Conservation (phyloP, 1,140 invertebrate species). For the Eulimnadia texana region DNA sequence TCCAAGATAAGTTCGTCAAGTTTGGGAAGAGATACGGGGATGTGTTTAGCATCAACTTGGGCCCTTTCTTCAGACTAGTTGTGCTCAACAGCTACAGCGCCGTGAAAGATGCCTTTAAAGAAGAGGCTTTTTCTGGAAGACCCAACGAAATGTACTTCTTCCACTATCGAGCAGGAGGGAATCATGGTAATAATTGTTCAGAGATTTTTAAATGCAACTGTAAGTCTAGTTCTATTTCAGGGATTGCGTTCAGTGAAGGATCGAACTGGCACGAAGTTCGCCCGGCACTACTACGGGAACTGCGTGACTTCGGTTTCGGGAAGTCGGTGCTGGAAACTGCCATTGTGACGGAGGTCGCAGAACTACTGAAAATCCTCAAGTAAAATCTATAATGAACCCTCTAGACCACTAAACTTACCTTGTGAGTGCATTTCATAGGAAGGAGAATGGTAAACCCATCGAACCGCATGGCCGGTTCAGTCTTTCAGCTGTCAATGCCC, state of each 20-base stretch:
- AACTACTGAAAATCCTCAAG: not conserved
- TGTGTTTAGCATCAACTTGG: slow-evolving; percentile 5
- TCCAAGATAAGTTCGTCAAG: slow-evolving; percentile 1
- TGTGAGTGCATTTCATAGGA: not conserved
- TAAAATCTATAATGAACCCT: too few relatives aligned
- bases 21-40: slow-evolving; percentile 14
- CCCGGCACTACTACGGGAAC: not conserved
- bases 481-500: not conserved
- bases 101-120: slow-evolving; percentile 14
- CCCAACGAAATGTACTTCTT: not conserved
- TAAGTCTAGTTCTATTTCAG: too few relatives aligned
- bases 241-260: not conserved
- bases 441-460: not conserved
- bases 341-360: not conserved
- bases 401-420: not conserved
- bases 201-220: too few relatives aligned
- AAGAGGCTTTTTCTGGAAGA: slow-evolving; percentile 14
- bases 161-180: not conserved
- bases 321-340: not conserved
- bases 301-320: not conserved
- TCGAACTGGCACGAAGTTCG: not conserved
- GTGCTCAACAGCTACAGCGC: slow-evolving; percentile 8
- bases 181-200: too few relatives aligned
- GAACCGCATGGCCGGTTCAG: not conserved
- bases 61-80: slow-evolving; percentile 6